phyloP scores from a whole-genome alignment of 1,140 invertebrate genomes.

The Grapholita molesta region DNA sequence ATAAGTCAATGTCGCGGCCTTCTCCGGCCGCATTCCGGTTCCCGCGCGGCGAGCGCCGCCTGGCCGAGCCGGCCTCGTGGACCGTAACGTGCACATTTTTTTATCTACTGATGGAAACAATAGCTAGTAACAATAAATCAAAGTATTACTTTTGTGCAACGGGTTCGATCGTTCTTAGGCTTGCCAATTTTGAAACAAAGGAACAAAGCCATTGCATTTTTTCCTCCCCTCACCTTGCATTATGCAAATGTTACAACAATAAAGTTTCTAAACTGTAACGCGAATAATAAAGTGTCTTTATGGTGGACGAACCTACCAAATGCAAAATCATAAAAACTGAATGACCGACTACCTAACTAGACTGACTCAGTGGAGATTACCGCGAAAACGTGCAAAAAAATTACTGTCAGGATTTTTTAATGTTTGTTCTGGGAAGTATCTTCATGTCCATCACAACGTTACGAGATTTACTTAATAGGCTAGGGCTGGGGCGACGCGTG shows the following conservation, averaged over 20 bases:
- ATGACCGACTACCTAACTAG: constrained; percentile 58
- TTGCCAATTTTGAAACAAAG: constrained; percentile 59
- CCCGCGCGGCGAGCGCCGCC: constrained; percentile 41
- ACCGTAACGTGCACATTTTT: constrained; percentile 44
- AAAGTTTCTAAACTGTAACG: constrained; percentile 67
- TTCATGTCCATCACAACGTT: not conserved
- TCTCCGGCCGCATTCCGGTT: constrained; percentile 52
- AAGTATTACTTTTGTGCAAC: constrained; percentile 68
- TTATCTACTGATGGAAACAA: constrained; percentile 44
- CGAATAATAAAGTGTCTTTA: constrained; percentile 59
- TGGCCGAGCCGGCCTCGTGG: constrained; percentile 18
- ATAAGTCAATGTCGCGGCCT: constrained; percentile 66
- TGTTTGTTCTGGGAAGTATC: not conserved
- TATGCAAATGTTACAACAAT: constrained; percentile 73
- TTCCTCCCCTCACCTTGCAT: constrained; percentile 60
- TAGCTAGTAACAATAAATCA: constrained; percentile 58
- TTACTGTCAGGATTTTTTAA: constrained; percentile 40
- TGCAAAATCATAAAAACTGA: constrained; percentile 54
- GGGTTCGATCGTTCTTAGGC: constrained; percentile 43
- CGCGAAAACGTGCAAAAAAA: constrained; percentile 40
- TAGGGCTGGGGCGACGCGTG: not conserved
- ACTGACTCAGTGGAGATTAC: constrained; percentile 52
- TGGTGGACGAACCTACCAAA: constrained; percentile 50
- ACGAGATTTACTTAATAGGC: not conserved
- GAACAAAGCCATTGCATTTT: constrained; percentile 65